phyloP scores from a whole-genome alignment of 2,797 vertebrate genomes.

The Phataginus tricuspis region DNA sequence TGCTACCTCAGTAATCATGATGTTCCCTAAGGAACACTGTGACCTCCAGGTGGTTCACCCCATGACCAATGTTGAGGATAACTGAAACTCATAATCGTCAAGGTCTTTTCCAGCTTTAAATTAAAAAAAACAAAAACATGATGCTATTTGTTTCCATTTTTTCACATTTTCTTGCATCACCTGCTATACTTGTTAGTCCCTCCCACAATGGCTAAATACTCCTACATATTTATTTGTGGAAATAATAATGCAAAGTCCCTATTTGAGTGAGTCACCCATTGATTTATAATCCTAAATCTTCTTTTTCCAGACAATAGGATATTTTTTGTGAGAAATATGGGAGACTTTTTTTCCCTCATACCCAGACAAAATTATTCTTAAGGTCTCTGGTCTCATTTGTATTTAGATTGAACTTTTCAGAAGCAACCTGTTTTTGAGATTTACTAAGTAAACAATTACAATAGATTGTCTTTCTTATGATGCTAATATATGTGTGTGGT shows the following conservation, averaged over 20 bases:
- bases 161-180: background rate
- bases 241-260: background rate
- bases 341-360: background rate
- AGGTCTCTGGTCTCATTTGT: background rate
- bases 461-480: conserved; percentile 10
- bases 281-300: background rate
- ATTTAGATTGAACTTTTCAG: background rate
- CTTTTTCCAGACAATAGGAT: background rate
- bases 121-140: background rate
- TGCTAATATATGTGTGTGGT: background rate
- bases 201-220: background rate
- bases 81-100: background rate
- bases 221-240: background rate
- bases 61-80: background rate
- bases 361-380: background rate
- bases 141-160: background rate
- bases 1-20: background rate
- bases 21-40: background rate
- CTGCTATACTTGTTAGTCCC: background rate
- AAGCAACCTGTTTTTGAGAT: background rate
- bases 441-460: conserved; percentile 41
- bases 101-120: background rate
- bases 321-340: background rate
- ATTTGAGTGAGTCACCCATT: background rate
- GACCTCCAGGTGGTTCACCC: background rate